Percentiles rank a stretch among this genome's conserved stretches.
Evolutionary conservation across 2,888 invertebrate genomes (phyloP).

Genomic region (Beris morrisii): DNA sequence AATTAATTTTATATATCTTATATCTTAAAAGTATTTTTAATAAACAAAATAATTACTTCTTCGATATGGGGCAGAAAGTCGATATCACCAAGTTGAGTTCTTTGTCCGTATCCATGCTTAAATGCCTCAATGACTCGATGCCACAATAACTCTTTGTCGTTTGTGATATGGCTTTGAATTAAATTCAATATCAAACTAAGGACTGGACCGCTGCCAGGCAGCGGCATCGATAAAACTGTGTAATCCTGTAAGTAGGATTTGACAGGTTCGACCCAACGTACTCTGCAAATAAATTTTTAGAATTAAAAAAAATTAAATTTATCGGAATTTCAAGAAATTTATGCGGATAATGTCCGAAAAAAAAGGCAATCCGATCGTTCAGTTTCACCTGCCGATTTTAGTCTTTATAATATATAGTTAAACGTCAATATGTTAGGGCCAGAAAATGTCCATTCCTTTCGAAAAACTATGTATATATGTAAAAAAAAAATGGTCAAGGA

Average conservation of each 20-base stretch:
- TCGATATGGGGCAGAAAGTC: conserved; percentile 50
- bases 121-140: conserved; percentile 86
- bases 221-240: conserved; percentile 73
- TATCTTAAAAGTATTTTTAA: not conserved
- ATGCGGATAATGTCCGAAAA: too few species aligned
- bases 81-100: conserved; percentile 80
- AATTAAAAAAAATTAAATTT: too few species aligned
- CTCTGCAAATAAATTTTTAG: conserved; percentile 41
- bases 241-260: conserved; percentile 62
- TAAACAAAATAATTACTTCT: conserved; percentile 33
- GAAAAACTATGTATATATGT: too few species aligned
- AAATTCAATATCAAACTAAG: conserved; percentile 82
- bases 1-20: not conserved
- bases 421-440: too few species aligned
- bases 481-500: too few species aligned
- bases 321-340: too few species aligned
- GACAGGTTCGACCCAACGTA: conserved; percentile 67
- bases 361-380: too few species aligned
- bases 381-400: too few species aligned
- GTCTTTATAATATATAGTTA: too few species aligned
- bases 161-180: conserved; percentile 59
- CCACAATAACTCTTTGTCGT: conserved; percentile 56
- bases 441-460: too few species aligned
- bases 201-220: conserved; percentile 85
- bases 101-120: conserved; percentile 87